These are phyloP conservation scores for Volucella inflata DNA, from an alignment of 2,888 invertebrate species.

Conservation along the genomic window DNA sequence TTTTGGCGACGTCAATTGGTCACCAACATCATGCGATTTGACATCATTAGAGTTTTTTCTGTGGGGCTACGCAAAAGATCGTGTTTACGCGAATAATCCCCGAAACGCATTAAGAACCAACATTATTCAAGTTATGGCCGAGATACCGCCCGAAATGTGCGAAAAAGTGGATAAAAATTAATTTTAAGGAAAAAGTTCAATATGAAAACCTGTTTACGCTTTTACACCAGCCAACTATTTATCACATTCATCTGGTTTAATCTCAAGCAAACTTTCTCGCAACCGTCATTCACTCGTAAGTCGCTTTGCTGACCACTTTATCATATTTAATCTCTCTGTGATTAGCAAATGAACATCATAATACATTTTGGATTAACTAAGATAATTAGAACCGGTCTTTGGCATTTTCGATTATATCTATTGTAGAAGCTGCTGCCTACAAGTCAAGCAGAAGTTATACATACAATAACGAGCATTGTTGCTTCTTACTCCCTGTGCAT, in stretches of 20 bases:
- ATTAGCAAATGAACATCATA: slow-evolving; percentile 60
- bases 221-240: neutral
- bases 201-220: neutral
- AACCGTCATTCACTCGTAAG: neutral
- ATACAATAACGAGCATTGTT: neutral
- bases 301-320: slow-evolving; percentile 46
- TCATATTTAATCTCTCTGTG: slow-evolving; percentile 61
- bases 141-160: too few relatives aligned
- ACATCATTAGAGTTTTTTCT: too few relatives aligned
- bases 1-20: too few relatives aligned
- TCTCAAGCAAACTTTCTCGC: slow-evolving; percentile 1
- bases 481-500: neutral
- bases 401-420: slow-evolving; percentile 32
- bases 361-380: slow-evolving; percentile 62
- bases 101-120: too few relatives aligned
- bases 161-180: too few relatives aligned
- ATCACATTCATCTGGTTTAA: slow-evolving; percentile 9
- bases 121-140: too few relatives aligned
- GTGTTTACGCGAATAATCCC: too few relatives aligned
- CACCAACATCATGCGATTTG: too few relatives aligned
- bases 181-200: neutral
- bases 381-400: slow-evolving; percentile 65
- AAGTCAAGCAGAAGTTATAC: slow-evolving; percentile 26
- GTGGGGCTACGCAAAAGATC: too few relatives aligned
- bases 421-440: slow-evolving; percentile 5